Conservation (phyloP, 2,797 vertebrate genomes). For the Pelochelys cantorii region DNA sequence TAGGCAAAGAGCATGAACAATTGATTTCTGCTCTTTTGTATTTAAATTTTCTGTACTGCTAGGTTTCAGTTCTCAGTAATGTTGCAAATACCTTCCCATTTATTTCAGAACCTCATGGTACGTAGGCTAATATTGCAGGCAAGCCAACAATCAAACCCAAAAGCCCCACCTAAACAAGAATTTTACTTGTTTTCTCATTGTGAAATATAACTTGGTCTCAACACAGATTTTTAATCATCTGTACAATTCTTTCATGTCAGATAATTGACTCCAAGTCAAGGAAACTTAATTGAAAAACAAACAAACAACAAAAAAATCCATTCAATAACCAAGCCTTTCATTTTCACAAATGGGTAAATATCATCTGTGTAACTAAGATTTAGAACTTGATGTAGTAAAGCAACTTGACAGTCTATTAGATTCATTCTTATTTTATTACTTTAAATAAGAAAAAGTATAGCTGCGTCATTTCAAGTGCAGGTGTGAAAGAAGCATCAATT, state of each 20-base stretch:
- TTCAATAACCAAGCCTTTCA: slow-evolving; percentile 14
- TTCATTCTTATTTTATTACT: not conserved
- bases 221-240: not conserved
- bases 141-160: not conserved
- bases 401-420: not conserved
- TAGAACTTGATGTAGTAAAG: not conserved
- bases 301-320: not conserved
- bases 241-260: not conserved
- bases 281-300: not conserved
- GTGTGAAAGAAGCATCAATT: not conserved
- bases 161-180: not conserved
- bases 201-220: slow-evolving; percentile 5
- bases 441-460: not conserved
- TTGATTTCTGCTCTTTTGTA: not conserved
- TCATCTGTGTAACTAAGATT: not conserved
- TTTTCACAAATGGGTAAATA: not conserved
- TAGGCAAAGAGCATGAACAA: not conserved
- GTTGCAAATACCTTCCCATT: not conserved
- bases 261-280: slow-evolving; percentile 8
- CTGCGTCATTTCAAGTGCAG: not conserved
- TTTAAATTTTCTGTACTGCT: not conserved
- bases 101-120: not conserved
- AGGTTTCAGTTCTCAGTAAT: not conserved
- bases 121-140: not conserved
- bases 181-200: not conserved